Conservation (phyloP, 30 jellyfish, hydroid and myxozoan species). For the Pelagia noctiluca region DNA sequence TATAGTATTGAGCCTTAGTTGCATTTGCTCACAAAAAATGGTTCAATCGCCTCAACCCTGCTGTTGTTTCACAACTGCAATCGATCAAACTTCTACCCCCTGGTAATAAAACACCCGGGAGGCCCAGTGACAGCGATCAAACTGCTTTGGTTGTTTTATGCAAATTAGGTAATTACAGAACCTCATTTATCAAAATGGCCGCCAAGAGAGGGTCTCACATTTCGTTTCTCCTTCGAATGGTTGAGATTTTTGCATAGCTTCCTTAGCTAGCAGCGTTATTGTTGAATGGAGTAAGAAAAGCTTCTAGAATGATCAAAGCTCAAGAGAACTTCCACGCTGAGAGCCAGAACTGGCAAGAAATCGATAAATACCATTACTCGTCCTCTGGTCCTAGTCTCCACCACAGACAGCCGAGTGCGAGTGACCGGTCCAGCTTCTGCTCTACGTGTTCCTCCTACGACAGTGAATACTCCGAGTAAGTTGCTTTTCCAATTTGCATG, state of each 20-base stretch:
- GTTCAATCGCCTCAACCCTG: too few species aligned
- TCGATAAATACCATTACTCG: conserved; percentile 23
- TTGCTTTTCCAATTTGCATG: too few species aligned
- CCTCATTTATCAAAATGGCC: conserved; percentile 83
- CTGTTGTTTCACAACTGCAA: too few species aligned
- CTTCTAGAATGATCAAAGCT: neutral
- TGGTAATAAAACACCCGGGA: neutral
- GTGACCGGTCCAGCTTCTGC: conserved; percentile 77
- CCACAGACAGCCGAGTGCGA: conserved; percentile 58
- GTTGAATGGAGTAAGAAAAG: too few species aligned
- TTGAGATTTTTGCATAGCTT: neutral
- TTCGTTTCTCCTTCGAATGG: neutral
- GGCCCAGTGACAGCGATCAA: conserved; percentile 20
- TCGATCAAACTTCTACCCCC: conserved; percentile 12
- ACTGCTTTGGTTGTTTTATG: conserved; percentile 77
- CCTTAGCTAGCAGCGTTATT: too few species aligned
- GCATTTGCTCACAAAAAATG: too few species aligned
- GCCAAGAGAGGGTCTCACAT: conserved; percentile 40
- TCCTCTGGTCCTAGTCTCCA: conserved; percentile 25
- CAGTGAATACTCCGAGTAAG: conserved; percentile 77
- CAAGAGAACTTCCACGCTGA: conserved; percentile 57
- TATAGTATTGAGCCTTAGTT: too few species aligned
- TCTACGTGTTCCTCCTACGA: conserved; percentile 75
- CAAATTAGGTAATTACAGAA: conserved; percentile 71
- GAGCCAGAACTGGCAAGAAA: conserved; percentile 55